Base-by-base conservation (phyloP, 1,140 invertebrate genomes). In the Plodia interpunctella region DNA sequence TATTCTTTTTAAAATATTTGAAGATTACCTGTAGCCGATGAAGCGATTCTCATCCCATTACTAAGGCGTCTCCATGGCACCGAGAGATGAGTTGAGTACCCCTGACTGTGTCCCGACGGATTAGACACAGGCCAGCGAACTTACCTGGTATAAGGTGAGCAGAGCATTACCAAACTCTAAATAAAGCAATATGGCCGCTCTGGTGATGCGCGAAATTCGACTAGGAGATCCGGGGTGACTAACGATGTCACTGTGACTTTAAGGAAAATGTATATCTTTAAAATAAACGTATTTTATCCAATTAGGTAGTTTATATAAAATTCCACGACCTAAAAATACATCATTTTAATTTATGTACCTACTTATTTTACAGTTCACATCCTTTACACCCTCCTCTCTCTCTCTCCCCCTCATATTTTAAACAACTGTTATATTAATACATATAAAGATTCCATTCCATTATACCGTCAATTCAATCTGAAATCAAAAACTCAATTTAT, bases 131-230 rank as follows among this genome's bases (percentile, higher is more conserved):
- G 49, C 66, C 68, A 68, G 55, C 62, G 70, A 49, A 57, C 63
- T 57, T 49, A 69, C 60, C 70, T 65, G 57, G 65, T 57, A 77
- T 13, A n/a, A 78, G 74, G 72, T 67, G 60, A 65, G 62, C 59
- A 56, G 59, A 68, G 64, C 53, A 64, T 70, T 62, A 60, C 71
- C 57, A 71, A 72, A 70, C 68, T 68, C 68, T 72, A 76, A 78
- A 78, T 78, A 76, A 69, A 76, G 68, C 73, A 76, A 78, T 70
- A 74, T 66, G 65, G 49, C 19, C 63, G 65, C 57, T n/a, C n/a
- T 59, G 66, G 63, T 70, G 68, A 72, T 62, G 67, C 71, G 59
- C 74, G 73, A 66, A 70, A 76, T 76, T 73, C 63, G 67, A 66
- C 20, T n/a, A 21, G 51, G 17, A 25, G n/a, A 21, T 51, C n/a